phyloP scores from a whole-genome alignment of 2,888 invertebrate genomes.

The Dastarcus helophoroides region DNA sequence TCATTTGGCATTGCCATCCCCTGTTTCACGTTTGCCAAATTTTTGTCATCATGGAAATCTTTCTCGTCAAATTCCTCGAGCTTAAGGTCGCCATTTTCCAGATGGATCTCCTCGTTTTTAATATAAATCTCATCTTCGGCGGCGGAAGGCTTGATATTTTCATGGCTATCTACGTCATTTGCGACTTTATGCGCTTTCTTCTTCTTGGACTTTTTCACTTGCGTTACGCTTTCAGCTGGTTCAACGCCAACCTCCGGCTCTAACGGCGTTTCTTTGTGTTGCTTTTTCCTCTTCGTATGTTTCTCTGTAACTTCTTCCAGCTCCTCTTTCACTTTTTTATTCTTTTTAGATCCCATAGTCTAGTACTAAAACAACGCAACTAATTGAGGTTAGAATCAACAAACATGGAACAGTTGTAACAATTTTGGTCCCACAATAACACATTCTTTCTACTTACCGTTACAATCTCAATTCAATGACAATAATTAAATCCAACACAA shows the following conservation, averaged over 20 bases:
- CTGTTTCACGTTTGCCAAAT: constrained; percentile 6
- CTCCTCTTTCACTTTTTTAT: constrained; percentile 7
- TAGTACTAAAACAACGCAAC: no score
- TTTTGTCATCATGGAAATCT: not conserved
- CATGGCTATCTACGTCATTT: not conserved
- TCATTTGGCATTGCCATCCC: constrained; percentile 29
- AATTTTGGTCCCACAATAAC: no score
- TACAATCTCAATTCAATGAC: no score
- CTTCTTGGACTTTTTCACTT: constrained; percentile 6
- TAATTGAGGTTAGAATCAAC: no score
- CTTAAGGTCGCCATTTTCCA: constrained; percentile 3
- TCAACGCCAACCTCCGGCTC: not conserved
- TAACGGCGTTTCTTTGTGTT: not conserved
- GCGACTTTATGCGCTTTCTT: constrained; percentile 2
- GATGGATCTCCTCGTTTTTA: constrained; percentile 1
- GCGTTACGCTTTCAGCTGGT: constrained; percentile 3
- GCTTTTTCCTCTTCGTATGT: constrained; percentile 8
- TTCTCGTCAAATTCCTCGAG: constrained; percentile 1
- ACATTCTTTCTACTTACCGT: no score
- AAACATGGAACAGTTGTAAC: no score
- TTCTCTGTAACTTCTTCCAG: not conserved
- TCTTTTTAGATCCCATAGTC: constrained; percentile 9
- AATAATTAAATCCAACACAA: no score
- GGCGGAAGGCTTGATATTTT: not conserved
- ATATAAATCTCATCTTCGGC: not conserved